Base-by-base conservation (phyloP, 1,140 invertebrate genomes). In the Nylanderia fulva region DNA sequence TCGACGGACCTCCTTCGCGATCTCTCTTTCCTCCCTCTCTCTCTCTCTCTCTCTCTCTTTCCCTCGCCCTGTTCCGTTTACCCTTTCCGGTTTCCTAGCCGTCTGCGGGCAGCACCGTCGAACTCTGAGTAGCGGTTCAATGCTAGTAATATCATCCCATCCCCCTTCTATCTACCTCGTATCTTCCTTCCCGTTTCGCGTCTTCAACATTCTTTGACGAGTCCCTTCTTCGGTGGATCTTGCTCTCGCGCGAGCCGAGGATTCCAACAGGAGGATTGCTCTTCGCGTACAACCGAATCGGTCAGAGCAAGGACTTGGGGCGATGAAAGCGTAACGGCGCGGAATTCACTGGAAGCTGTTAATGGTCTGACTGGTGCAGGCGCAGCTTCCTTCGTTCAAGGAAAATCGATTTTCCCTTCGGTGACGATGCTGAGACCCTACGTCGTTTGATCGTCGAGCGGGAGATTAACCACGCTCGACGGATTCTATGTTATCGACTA, bases 101-200 rank as follows among this genome's bases (percentile, higher is more conserved):
- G 76, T 87, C 66, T 77, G 90, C 54, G 61, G 89, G 93, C 93
- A 93, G 92, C 93, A 93, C 93, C 87, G 88, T 91, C 87, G 88
- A 92, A 90, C 93, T 93, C 92, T 89, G 88, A 86, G 80, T 86
- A 60, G 74, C 89, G 60, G 91, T 94, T 94, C 93, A 90, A 93
- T 93, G 92, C 92, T 91, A 84, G 27, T 66, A 76, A 88, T 63
- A 92, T 90, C 79, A 48, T 48, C 13, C 15, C 45, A 48, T 5
- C 72, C 64, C 79, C 85, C 58, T 58, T 42, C 48, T 24, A 42
- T 48, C 45, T 48, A 48, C 4, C 15, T 48, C 21, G 27, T 74
- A 71, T 11, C 15, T 42, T 21, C 69, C 71, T 36, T 68, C 42
- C 9, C 36, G 36, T 60, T 74, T 52, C n/a, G 18, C 56, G 76